Base-by-base conservation (phyloP, 2,113 vertebrate species). In the Hiodon alosoides region DNA sequence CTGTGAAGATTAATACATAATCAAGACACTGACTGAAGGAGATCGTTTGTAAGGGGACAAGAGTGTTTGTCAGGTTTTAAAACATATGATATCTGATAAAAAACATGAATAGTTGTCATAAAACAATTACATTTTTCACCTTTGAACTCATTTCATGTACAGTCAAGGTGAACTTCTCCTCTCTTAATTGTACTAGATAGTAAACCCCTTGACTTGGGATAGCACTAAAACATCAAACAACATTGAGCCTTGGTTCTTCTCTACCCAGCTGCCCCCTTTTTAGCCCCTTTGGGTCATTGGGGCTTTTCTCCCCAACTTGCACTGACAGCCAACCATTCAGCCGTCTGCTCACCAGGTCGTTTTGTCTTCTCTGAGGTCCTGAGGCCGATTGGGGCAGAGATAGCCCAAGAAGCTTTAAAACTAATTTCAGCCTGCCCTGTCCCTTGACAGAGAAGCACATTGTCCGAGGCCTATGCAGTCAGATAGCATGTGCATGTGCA, bases 91-190 rank as follows among this genome's bases (percentile, higher is more conserved):
- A 31, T 31, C 50, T 31, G 4, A 17, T 71, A 62, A 74, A 66
- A 66, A 71, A 4, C 31, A 11, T 8, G 51, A 51, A n/a, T 4
- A 71, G 17, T 16, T 76, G 77, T 74, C 66, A 73, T 53, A 67
- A 78, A 67, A 13, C 14, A 67, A 55, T 3, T 55, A 74, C 54
- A n/a, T 5, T 47, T 52, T 3, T 3, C 14, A 79, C 47, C 81
- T 82, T 81, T 76, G 81, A 31, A 31, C 78, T 59, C 48, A n/a
- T 17, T 1, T 58, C 61, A 76, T 46, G 52, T 67, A 14, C 59
- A 11, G 5, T 72, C 14, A 2, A 46, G 4, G 5, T 4, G 54
- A 59, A 59, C 73, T 51, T 71, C 62, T 55, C 67, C 54, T 2
- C 2, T 17, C n/a, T 67, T 48, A 50, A 51, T 46, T 7, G 54